Evolutionary conservation across 2,113 vertebrate genomes (phyloP).

Genomic region (Caranx melampygus): DNA sequence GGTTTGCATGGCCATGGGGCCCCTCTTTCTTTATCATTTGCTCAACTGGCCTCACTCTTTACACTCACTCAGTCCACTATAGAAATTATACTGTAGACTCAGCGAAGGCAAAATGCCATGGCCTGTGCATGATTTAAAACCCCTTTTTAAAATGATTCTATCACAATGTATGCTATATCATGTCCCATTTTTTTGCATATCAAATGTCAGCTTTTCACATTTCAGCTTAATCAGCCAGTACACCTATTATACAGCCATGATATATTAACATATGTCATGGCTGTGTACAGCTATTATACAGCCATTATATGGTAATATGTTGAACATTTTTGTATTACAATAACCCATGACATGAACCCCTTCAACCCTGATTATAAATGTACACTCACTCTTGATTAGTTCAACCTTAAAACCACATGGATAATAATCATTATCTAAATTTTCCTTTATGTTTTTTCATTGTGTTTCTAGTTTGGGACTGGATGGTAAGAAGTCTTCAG

Average conservation of each 20-base stretch:
- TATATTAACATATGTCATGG: too few relatives aligned
- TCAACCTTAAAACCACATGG: not conserved
- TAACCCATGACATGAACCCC: not conserved
- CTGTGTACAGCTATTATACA: too few relatives aligned
- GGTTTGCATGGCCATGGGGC: constrained; percentile 2
- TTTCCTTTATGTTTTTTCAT: not conserved
- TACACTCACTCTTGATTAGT: not conserved
- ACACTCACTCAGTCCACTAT: not conserved
- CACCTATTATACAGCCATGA: too few relatives aligned
- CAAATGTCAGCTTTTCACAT: not conserved
- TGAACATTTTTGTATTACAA: too few relatives aligned
- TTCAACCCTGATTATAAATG: not conserved
- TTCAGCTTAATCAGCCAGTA: not conserved
- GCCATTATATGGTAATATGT: too few relatives aligned
- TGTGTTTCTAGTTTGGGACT: constrained; percentile 76
- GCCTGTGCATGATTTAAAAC: not conserved
- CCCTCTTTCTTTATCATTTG: constrained; percentile 22
- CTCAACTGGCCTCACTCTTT: not conserved
- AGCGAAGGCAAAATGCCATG: not conserved
- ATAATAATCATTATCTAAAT: not conserved
- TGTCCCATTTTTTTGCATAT: not conserved
- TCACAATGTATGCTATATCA: not conserved
- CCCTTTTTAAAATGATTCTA: not conserved
- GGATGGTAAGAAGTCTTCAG: constrained; percentile 81
- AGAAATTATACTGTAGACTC: not conserved